A percentile compares a stretch with the other conserved stretches of the same genome.
Conservation (phyloP, 2,797 vertebrate genomes). For the Psittacula derbiana region DNA sequence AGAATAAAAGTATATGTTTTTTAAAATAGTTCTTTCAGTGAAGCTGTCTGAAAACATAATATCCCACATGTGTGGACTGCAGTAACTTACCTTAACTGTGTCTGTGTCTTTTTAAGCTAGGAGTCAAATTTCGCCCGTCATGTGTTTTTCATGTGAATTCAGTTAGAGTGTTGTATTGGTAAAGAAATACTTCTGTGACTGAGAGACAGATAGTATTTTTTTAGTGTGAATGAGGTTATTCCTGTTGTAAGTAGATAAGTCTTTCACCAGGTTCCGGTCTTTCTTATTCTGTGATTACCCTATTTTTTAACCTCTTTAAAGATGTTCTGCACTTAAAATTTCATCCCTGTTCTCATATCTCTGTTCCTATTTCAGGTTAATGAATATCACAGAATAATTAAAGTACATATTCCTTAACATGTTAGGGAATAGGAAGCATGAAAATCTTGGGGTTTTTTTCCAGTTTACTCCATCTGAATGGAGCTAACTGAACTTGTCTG, state of each 20-base stretch:
- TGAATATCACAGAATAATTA: background rate
- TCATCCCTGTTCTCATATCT: background rate
- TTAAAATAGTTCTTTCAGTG: background rate
- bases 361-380: background rate
- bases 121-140: background rate
- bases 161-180: background rate
- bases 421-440: background rate
- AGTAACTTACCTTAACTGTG: background rate
- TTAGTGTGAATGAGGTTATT: background rate
- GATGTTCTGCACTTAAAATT: background rate
- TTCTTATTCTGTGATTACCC: background rate
- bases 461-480: background rate
- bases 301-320: background rate
- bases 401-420: background rate
- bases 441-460: fast-evolving
- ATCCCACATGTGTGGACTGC: background rate
- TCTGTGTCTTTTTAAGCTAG: background rate
- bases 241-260: background rate
- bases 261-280: background rate
- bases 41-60: background rate
- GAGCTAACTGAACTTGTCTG: background rate
- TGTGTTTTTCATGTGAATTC: background rate
- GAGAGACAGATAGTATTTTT: background rate
- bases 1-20: background rate
- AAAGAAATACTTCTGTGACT: background rate